phyloP scores from a whole-genome alignment of 2,113 vertebrate genomes.

The Percina caprodes region DNA sequence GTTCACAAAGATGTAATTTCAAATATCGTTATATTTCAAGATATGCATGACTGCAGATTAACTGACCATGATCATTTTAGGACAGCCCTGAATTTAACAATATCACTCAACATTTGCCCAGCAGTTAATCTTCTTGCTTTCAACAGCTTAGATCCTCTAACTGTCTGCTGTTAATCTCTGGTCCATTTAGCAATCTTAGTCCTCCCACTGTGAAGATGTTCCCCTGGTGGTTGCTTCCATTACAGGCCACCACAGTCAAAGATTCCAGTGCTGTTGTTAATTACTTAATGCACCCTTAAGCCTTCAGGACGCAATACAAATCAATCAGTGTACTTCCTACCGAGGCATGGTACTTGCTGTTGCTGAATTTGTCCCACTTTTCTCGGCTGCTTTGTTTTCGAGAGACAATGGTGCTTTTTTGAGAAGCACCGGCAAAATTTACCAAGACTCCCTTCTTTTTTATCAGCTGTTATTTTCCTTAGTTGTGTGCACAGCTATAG shows the following conservation, averaged over 20 bases:
- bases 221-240: slow-evolving; percentile 64
- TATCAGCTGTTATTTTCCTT: slow-evolving; percentile 1
- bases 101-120: slow-evolving; percentile 52
- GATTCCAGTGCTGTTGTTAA: slow-evolving; percentile 67
- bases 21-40: slow-evolving; percentile 2
- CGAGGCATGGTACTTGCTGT: slow-evolving; percentile 47
- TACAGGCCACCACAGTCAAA: slow-evolving; percentile 59
- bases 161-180: slow-evolving; percentile 62
- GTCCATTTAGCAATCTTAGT: slow-evolving; percentile 68
- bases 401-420: slow-evolving; percentile 7
- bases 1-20: not conserved
- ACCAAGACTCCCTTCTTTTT: not conserved
- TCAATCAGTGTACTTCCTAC: slow-evolving; percentile 50
- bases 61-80: slow-evolving; percentile 17
- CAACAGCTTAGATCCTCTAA: slow-evolving; percentile 58
- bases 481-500: not conserved
- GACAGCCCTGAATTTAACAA: slow-evolving; percentile 48
- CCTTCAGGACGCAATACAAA: slow-evolving; percentile 60
- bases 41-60: slow-evolving; percentile 5
- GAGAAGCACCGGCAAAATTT: not conserved
- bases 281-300: slow-evolving; percentile 76
- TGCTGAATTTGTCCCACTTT: slow-evolving; percentile 43
- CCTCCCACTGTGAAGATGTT: slow-evolving; percentile 65
- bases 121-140: slow-evolving; percentile 66
- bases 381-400: slow-evolving; percentile 19